Base-by-base conservation (phyloP, 2,888 invertebrate genomes). In the Magallana nippona region DNA sequence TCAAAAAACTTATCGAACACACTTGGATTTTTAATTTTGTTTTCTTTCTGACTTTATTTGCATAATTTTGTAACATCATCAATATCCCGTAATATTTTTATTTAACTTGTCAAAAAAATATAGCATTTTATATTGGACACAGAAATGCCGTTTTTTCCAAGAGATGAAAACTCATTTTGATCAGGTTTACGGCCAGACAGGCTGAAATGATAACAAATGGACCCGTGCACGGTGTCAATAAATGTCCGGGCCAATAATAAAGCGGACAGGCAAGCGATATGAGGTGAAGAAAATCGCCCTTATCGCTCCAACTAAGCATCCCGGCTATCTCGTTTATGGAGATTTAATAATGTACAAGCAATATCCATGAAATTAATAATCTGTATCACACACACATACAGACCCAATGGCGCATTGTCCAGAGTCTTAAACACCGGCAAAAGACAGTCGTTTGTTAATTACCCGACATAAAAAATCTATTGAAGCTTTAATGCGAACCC, bases 341-440 rank as follows among this genome's bases (percentile, higher is more conserved):
- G 22, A 71, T 71, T 71, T 71, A 71, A 71, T 71, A 71, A 15
- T 32, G 71, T 27, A 71, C 71, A 27, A 27, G 11, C 71, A 71
- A 71, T 71, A 13, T 71, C 27, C 27, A 27, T 71, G 71, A 71
- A 71, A 71, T 71, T 27, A 13, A 71, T 71, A 71, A 27, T 27
- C 60, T 17, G 60, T 60, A 17, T 60, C n/a, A 19, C 60, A 60
- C 60, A 60, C n/a, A n/a, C 5, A 60, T 60, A n/a, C 60, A n/a
- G 5, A n/a, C 44, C 44, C 44, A 44, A 44, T 8, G 44, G 44
- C 44, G 44, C 44, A 44, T 44, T 3, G 8, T 8, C 44, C n/a
- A n/a, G n/a, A n/a, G n/a, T n/a, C n/a, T n/a, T n/a, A n/a, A n/a
- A 44, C 44, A 8, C 44, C 44, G 8, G 44, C 44, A 44, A 44